A percentile compares a stretch with the other conserved stretches of the same genome.
Evolutionary conservation across 2,113 vertebrate species (phyloP).

Genomic region (Pelobates fuscus): DNA sequence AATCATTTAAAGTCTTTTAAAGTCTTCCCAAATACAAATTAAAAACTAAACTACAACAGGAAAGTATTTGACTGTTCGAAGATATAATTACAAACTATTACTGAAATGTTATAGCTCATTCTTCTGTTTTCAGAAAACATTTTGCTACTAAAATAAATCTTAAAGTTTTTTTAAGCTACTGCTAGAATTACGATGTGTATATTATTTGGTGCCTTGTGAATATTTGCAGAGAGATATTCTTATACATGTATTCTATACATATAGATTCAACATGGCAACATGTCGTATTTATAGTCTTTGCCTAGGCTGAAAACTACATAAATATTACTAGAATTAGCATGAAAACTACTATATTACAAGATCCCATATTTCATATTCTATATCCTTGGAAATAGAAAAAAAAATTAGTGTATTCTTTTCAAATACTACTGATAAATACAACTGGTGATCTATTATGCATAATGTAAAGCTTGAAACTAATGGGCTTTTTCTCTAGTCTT

Average conservation of each 20-base stretch:
- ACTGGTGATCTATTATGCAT: slow-evolving; percentile 77
- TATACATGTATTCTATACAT: slow-evolving; percentile 54
- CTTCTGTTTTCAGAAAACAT: not conserved
- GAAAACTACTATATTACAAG: slow-evolving; percentile 57
- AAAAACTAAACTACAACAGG: too few species aligned
- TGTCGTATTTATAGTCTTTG: slow-evolving; percentile 57
- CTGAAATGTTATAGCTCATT: slow-evolving; percentile 36
- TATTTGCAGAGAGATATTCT: slow-evolving; percentile 54
- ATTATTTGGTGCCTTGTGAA: slow-evolving; percentile 15
- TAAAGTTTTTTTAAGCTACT: slow-evolving; percentile 49
- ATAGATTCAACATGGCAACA: too few species aligned
- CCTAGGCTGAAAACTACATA: not conserved
- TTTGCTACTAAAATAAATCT: slow-evolving; percentile 8
- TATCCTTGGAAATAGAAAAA: slow-evolving; percentile 69
- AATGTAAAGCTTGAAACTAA: slow-evolving; percentile 82
- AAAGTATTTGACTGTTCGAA: not conserved
- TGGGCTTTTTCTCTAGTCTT: slow-evolving; percentile 83
- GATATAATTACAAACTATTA: slow-evolving; percentile 18
- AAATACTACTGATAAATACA: slow-evolving; percentile 76
- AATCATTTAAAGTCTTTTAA: too few species aligned
- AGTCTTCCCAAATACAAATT: too few species aligned
- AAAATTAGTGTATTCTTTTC: slow-evolving; percentile 61
- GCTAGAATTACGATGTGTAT: slow-evolving; percentile 50
- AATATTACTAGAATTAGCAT: slow-evolving; percentile 41
- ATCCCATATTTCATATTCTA: slow-evolving; percentile 60